A percentile compares a stretch with the other conserved stretches of the same genome.
These are phyloP conservation scores for Trachelus tabidus DNA, from an alignment of 2,888 invertebrate species.

Conservation along the genomic window DNA sequence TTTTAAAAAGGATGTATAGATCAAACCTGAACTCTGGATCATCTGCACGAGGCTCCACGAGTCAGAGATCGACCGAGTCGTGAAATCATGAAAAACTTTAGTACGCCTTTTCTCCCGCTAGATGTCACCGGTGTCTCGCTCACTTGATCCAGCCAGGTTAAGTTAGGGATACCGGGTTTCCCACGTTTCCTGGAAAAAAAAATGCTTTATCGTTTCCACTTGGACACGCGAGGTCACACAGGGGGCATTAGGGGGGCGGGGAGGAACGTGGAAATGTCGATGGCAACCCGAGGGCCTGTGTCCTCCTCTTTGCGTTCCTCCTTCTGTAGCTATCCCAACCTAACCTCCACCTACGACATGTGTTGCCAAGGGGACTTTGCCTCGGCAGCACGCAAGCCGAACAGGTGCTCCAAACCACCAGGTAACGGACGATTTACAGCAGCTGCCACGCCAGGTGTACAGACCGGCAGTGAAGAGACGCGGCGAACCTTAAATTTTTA, in stretches of 20 bases:
- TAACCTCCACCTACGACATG: constrained; percentile 31
- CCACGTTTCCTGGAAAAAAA: not conserved
- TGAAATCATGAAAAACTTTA: not conserved
- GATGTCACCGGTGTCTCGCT: not conserved
- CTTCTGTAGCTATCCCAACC: not conserved
- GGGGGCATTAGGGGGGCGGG: no score
- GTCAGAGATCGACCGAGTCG: not conserved
- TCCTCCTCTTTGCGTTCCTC: not conserved
- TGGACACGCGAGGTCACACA: not conserved
- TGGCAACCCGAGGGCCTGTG: not conserved
- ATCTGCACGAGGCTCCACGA: not conserved
- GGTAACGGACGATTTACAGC: constrained; percentile 58
- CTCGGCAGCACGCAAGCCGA: constrained; percentile 54
- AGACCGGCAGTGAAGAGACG: not conserved
- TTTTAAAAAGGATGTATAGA: not conserved
- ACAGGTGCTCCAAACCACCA: constrained; percentile 57
- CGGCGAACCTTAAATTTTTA: not conserved
- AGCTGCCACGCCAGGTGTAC: constrained; percentile 63
- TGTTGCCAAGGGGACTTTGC: constrained; percentile 57
- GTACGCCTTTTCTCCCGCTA: not conserved
- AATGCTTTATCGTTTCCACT: not conserved
- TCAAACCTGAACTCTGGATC: no score
- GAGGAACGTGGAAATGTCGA: no score
- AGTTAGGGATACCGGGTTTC: not conserved
- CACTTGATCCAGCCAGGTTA: not conserved